These are phyloP conservation scores for Oenanthe oenanthe DNA, from an alignment of 2,113 vertebrate genomes.

Conservation along the genomic window DNA sequence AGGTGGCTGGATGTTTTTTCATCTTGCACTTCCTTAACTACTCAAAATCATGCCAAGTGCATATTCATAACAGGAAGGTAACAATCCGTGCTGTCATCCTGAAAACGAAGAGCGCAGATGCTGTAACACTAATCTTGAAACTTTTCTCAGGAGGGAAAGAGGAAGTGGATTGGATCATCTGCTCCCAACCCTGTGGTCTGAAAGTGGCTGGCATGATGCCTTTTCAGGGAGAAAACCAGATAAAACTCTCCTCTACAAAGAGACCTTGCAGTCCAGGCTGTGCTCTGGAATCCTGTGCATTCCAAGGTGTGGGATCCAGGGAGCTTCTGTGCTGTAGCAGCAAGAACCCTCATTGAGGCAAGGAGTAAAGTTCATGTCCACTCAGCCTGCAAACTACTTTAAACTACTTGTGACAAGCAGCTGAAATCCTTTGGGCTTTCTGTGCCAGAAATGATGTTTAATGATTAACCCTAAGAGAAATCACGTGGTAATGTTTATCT, in stretches of 20 bases:
- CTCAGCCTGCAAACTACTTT: not conserved
- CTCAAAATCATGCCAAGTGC: not conserved
- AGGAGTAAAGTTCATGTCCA: not conserved
- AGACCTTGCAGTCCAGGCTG: not conserved
- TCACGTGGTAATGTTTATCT: accelerated
- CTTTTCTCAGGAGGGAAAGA: not conserved
- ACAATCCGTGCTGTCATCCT: not conserved
- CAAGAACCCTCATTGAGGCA: not conserved
- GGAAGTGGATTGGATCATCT: not conserved
- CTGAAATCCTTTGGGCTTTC: not conserved
- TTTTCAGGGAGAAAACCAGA: not conserved
- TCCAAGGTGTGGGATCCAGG: accelerated
- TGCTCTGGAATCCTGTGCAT: not conserved
- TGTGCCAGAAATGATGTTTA: not conserved
- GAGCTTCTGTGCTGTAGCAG: not conserved
- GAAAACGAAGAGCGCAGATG: not conserved
- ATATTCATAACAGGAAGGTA: conserved; percentile 23
- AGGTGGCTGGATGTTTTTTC: not conserved
- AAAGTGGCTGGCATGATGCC: not conserved
- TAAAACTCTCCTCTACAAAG: accelerated
- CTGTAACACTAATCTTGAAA: not conserved
- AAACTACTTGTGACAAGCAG: not conserved
- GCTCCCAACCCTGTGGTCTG: not conserved
- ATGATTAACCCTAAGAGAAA: not conserved
- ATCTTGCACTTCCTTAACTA: conserved; percentile 25